Base-by-base conservation (phyloP, 2,888 invertebrate genomes). In the Oligia fasciuncula region DNA sequence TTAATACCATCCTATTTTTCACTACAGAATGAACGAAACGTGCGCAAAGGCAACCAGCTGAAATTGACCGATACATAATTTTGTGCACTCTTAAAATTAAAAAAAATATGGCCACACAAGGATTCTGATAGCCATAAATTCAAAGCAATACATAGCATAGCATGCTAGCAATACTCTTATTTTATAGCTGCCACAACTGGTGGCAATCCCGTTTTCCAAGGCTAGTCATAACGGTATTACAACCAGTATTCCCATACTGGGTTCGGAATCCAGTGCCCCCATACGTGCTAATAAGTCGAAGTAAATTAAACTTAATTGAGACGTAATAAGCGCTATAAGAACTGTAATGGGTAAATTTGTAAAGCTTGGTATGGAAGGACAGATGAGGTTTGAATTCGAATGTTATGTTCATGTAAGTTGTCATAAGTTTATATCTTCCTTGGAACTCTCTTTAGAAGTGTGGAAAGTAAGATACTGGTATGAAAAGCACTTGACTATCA, bases 221-320 rank as follows among this genome's bases (percentile, higher is more conserved):
- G 83, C 81, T 81, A 85, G 79, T 76, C 72, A 71, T 91, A 91
- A 91, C 91, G 90, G 91, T 86, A 84, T 11, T 46, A 2, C 76
- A 82, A 89, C 92, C 89, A 88, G 91, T 89, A 86, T 87, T 84
- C 87, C 90, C 86, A 87, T 89, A 90, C 80, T 87, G 85, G 86
- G 90, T 76, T 72, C 70, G 89, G 87, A 89, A 90, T 90, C 87
- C 87, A 85, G 81, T 80, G 81, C 84, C 75, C 80, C 78, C 82
- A 83, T 76, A 80, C 62, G 69, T 77, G 81, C 82, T 85, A 85
- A 88, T 88, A 84, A 85, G 83, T 77, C 79, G 65, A 57, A 78
- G 85, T 74, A 89, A 87, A 87, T 85, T 85, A 84, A 85, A 84
- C 87, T 83, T 87, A 87, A 85, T 88, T 74, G 77, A 78, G 70